Evolutionary conservation across 2,797 vertebrate genomes (phyloP).

Genomic region (Sebastes itinus): DNA sequence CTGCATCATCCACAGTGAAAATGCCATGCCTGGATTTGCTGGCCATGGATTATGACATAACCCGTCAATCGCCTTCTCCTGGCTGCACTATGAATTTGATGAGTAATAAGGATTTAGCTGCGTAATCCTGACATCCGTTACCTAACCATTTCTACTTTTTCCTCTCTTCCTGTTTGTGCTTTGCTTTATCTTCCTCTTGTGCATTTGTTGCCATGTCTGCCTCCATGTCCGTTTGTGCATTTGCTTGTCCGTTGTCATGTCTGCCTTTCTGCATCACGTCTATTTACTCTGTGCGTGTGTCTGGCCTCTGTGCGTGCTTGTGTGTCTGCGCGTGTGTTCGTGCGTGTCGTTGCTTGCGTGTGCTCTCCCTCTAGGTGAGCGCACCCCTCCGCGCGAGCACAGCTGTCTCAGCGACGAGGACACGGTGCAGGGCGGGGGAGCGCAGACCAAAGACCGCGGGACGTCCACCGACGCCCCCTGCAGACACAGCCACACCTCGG

Average conservation of each 20-base stretch:
- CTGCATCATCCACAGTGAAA: neutral
- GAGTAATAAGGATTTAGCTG: slow-evolving; percentile 62
- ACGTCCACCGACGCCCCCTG: slow-evolving; percentile 93
- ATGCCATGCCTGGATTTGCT: slow-evolving; percentile 33
- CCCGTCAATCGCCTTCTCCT: slow-evolving; percentile 30
- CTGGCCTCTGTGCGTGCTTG: slow-evolving; percentile 21
- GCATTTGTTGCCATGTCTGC: slow-evolving; percentile 36
- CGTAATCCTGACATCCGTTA: slow-evolving; percentile 67
- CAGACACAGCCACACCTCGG: slow-evolving; percentile 83
- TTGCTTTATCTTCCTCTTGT: slow-evolving; percentile 5
- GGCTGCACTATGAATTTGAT: slow-evolving; percentile 45
- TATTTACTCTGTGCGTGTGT: slow-evolving; percentile 12
- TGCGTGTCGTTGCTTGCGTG: slow-evolving; percentile 5
- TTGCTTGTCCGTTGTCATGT: neutral
- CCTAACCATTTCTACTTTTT: slow-evolving; percentile 60
- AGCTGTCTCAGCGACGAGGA: slow-evolving; percentile 96
- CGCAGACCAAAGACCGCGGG: slow-evolving; percentile 94
- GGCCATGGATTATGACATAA: slow-evolving; percentile 71
- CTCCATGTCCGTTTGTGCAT: neutral
- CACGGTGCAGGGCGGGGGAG: slow-evolving; percentile 87
- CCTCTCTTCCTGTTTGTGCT: slow-evolving; percentile 34
- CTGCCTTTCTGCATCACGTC: slow-evolving; percentile 15
- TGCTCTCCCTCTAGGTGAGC: slow-evolving; percentile 83
- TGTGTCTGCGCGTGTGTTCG: slow-evolving; percentile 9
- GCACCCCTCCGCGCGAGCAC: slow-evolving; percentile 91